These are phyloP conservation scores for Acrobasis repandana DNA, from an alignment of 2,888 invertebrate species.

Conservation along the genomic window DNA sequence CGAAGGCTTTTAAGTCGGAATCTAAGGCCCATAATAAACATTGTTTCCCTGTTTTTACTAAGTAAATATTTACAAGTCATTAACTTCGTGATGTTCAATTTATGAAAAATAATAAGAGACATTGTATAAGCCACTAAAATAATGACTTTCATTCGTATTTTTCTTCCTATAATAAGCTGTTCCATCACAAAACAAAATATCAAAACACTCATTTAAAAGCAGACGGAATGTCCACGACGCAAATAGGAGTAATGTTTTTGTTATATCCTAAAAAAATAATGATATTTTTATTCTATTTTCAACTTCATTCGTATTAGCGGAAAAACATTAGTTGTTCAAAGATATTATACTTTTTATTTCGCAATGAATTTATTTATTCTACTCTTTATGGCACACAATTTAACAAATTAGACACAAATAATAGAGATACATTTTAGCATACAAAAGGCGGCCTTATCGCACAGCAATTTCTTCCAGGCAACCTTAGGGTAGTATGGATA, in stretches of 20 bases:
- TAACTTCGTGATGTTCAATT: background rate
- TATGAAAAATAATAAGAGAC: conserved; percentile 2
- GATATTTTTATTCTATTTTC: background rate
- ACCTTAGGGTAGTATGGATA: no score
- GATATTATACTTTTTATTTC: no score
- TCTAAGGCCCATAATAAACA: no score
- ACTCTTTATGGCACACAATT: no score
- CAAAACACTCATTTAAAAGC: background rate
- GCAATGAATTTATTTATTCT: no score
- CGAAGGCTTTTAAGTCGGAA: no score
- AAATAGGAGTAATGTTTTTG: background rate
- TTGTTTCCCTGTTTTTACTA: background rate
- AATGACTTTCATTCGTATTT: conserved; percentile 2
- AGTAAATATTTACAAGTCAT: background rate
- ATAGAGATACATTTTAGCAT: no score
- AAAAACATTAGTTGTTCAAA: no score
- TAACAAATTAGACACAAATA: no score
- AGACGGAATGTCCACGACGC: background rate
- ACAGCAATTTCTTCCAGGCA: no score
- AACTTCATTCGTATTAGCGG: background rate
- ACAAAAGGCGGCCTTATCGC: no score
- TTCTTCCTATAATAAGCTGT: conserved; percentile 10
- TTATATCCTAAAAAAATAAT: background rate
- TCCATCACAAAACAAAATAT: background rate
- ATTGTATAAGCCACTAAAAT: conserved; percentile 2